Evolutionary conservation across 1,140 invertebrate species (phyloP).

Genomic region (Zaprionus lachaisei): DNA sequence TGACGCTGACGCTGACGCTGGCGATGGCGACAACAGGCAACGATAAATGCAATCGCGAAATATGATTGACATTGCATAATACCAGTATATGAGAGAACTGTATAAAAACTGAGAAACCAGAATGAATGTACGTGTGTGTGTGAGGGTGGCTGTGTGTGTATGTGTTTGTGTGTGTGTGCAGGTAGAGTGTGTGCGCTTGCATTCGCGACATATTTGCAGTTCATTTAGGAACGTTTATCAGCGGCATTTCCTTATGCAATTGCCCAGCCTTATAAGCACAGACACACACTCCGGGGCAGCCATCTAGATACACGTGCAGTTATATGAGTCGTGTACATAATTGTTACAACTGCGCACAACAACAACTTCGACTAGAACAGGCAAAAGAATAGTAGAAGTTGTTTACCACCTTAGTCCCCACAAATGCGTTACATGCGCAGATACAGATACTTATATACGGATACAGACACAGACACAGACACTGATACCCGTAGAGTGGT

Average conservation of each 20-base stretch:
- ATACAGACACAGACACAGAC: background rate
- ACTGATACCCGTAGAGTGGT: background rate
- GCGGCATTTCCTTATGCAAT: constrained; percentile 63
- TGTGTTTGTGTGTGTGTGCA: background rate
- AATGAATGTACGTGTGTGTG: constrained; percentile 17
- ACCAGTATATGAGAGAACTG: constrained; percentile 8
- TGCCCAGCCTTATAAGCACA: constrained; percentile 16
- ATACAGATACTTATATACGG: background rate
- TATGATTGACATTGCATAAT: constrained; percentile 76
- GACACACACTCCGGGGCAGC: background rate
- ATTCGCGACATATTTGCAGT: constrained; percentile 54
- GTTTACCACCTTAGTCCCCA: constrained; percentile 49
- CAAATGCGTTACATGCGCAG: constrained; percentile 43
- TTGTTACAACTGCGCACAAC: constrained; percentile 38
- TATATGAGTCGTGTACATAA: constrained; percentile 65
- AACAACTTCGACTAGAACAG: background rate
- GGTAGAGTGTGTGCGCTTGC: background rate
- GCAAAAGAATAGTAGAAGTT: constrained; percentile 32
- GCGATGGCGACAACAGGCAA: constrained; percentile 51
- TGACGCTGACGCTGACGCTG: constrained; percentile 28
- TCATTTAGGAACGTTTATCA: constrained; percentile 70
- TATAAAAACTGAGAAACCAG: constrained; percentile 16
- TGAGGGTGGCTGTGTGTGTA: background rate
- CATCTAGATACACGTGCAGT: constrained; percentile 47
- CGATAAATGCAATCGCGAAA: constrained; percentile 59